A percentile compares a stretch with the other conserved stretches of the same genome.
Conservation (phyloP, 2,888 invertebrate species). For the Troides helena region DNA sequence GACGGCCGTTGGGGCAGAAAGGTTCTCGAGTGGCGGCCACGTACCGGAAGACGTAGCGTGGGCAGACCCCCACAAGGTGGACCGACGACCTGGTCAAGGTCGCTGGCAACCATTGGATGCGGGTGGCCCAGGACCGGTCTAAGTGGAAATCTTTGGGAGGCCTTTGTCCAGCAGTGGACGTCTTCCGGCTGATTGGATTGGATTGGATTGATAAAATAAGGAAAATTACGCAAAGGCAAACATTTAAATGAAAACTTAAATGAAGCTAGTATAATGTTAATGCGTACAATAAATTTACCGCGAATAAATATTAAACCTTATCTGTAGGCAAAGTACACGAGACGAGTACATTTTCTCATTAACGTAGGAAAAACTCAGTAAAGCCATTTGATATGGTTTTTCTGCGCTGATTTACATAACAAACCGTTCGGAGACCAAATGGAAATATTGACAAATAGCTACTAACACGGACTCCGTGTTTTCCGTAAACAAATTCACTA, state of each 20-base stretch:
- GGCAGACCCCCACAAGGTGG: too few relatives aligned
- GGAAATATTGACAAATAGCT: constrained; percentile 16
- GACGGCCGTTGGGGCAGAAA: too few relatives aligned
- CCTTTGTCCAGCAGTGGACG: too few relatives aligned
- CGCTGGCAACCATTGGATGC: too few relatives aligned
- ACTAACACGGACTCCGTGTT: constrained; percentile 3
- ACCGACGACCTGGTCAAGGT: too few relatives aligned
- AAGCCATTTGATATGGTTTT: constrained; percentile 13
- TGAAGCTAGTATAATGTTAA: neutral
- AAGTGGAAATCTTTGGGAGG: too few relatives aligned
- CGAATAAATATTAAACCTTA: constrained; percentile 5
- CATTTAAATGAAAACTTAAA: neutral
- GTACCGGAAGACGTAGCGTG: too few relatives aligned
- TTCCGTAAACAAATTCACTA: constrained; percentile 11
- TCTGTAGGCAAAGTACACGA: neutral
- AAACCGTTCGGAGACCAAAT: constrained; percentile 10
- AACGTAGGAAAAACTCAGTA: constrained; percentile 10
- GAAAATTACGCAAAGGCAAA: neutral
- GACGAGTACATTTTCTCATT: constrained; percentile 7
- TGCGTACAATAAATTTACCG: neutral
- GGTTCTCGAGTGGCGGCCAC: too few relatives aligned
- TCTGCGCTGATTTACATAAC: constrained; percentile 22
- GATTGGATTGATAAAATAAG: too few relatives aligned
- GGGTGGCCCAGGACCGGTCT: too few relatives aligned
- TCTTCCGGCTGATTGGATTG: too few relatives aligned